phyloP scores from a whole-genome alignment of 2,888 invertebrate genomes.

The Caenorhabditis sinica region DNA sequence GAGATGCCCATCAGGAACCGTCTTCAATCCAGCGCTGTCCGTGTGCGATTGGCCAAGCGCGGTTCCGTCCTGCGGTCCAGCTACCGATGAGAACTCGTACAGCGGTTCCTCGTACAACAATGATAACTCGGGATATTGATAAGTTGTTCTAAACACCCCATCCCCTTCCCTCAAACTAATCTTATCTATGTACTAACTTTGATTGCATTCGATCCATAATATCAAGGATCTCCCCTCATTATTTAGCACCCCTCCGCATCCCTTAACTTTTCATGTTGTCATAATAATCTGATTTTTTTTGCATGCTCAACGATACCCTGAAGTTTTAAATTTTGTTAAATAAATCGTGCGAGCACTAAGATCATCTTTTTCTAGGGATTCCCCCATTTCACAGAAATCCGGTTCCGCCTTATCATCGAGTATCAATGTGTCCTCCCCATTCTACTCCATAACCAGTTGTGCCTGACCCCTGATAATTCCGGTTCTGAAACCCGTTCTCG shows the following conservation, averaged over 20 bases:
- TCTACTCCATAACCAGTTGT: conserved; percentile 15
- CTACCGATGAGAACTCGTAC: conserved; percentile 14
- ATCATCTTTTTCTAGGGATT: neutral
- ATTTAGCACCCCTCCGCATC: conserved; percentile 39
- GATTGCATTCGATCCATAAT: conserved; percentile 31
- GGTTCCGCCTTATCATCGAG: neutral
- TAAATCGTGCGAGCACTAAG: conserved; percentile 61
- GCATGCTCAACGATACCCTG: conserved; percentile 65
- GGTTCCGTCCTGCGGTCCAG: conserved; percentile 65
- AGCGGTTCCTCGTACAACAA: conserved; percentile 5
- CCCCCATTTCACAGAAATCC: neutral
- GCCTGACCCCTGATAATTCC: conserved; percentile 17
- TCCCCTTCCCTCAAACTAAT: conserved; percentile 35
- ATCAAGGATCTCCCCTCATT: conserved; percentile 10
- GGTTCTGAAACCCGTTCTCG: conserved; percentile 42
- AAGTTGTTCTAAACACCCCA: conserved; percentile 56
- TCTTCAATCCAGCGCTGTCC: conserved; percentile 79
- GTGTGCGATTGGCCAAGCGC: conserved; percentile 79
- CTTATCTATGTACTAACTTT: conserved; percentile 44
- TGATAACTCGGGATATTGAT: conserved; percentile 56
- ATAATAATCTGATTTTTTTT: conserved; percentile 70
- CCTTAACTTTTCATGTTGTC: conserved; percentile 62
- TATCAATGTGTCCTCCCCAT: neutral
- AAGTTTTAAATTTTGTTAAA: conserved; percentile 67
- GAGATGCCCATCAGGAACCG: conserved; percentile 77